Evolutionary conservation across 2,113 vertebrate genomes (phyloP).

Genomic region (Gallinago undulata): DNA sequence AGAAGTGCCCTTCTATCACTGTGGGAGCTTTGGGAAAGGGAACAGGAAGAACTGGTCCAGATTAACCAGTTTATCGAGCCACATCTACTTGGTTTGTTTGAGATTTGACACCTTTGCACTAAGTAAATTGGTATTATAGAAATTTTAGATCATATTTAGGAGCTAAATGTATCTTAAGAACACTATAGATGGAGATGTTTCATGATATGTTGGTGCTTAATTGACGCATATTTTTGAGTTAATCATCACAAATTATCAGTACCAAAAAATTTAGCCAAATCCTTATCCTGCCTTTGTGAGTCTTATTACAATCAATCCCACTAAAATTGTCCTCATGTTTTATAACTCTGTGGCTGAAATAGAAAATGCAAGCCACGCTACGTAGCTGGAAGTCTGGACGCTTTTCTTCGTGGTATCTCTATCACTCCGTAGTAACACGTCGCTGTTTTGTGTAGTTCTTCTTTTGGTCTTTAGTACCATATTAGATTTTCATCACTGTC

Average conservation of each 20-base stretch:
- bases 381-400: not conserved
- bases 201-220: not conserved
- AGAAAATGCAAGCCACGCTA: not conserved
- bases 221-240: not conserved
- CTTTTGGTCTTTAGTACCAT: not conserved
- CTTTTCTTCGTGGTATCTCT: not conserved
- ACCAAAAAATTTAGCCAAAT: not conserved
- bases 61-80: not conserved
- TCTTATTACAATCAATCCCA: not conserved
- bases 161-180: not conserved
- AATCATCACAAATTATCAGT: not conserved
- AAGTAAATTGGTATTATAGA: not conserved
- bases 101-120: not conserved
- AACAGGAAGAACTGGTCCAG: not conserved
- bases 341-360: not conserved
- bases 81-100: not conserved
- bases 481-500: not conserved
- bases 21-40: not conserved
- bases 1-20: not conserved
- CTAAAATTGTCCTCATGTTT: not conserved
- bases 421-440: not conserved
- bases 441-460: not conserved
- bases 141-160: not conserved
- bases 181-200: not conserved
- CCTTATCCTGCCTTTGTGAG: not conserved